phyloP scores from a whole-genome alignment of 2,888 invertebrate genomes.

The Stictocephala bisonia region DNA sequence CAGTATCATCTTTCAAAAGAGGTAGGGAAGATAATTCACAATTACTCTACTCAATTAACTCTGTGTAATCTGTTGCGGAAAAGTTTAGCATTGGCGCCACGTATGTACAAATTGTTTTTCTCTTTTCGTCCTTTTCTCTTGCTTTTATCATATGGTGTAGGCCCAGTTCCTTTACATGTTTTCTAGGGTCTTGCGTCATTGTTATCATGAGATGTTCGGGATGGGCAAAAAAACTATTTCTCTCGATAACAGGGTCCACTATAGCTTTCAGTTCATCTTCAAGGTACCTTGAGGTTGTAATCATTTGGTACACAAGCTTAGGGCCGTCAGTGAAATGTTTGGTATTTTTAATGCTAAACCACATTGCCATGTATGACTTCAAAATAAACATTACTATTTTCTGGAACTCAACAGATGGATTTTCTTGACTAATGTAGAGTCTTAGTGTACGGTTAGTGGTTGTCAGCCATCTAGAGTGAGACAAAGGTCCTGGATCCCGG shows the following conservation, averaged over 20 bases:
- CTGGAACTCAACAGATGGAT: slow-evolving; percentile 1
- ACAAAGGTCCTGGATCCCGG: slow-evolving; percentile 20
- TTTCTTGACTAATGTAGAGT: slow-evolving; percentile 32
- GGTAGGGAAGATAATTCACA: slow-evolving; percentile 17
- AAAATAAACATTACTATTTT: slow-evolving; percentile 11
- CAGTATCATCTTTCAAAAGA: slow-evolving; percentile 19
- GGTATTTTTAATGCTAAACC: slow-evolving; percentile 24
- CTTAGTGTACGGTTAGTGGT: slow-evolving; percentile 13
- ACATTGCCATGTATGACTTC: slow-evolving; percentile 25
- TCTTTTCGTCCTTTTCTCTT: slow-evolving; percentile 23
- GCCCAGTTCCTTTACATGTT: slow-evolving; percentile 8
- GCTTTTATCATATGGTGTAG: slow-evolving; percentile 9
- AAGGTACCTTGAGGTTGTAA: slow-evolving; percentile 29
- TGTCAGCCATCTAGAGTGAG: slow-evolving; percentile 36
- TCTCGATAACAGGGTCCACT: slow-evolving; percentile 4
- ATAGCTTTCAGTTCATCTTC: slow-evolving; percentile 12
- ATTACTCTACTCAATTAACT: slow-evolving; percentile 4
- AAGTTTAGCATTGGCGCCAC: slow-evolving; percentile 26
- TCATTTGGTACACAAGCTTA: slow-evolving; percentile 17
- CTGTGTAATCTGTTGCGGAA: slow-evolving; percentile 25
- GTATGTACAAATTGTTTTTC: slow-evolving; percentile 10
- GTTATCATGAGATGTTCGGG: slow-evolving; percentile 31
- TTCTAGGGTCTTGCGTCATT: slow-evolving; percentile 29
- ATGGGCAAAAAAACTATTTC: slow-evolving; percentile 21
- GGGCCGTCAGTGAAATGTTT: slow-evolving; percentile 21